phyloP scores from a whole-genome alignment of 2,888 invertebrate species.

The Andricus quercusramuli region DNA sequence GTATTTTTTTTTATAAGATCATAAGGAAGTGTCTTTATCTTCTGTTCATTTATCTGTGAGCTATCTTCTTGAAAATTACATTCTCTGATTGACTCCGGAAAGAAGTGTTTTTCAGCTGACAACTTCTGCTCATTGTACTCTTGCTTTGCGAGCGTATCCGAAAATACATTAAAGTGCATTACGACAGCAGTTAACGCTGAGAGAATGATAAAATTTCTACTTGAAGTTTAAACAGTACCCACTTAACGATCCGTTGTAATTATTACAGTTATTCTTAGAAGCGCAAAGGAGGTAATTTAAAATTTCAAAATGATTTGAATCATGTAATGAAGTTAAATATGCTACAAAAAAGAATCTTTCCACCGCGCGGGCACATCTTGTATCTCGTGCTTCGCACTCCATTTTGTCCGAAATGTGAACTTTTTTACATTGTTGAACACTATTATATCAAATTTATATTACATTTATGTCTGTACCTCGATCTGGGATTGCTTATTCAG shows the following conservation, averaged over 20 bases:
- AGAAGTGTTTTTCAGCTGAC: background rate
- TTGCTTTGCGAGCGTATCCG: background rate
- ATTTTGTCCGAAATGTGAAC: too few species aligned
- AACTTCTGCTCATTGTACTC: background rate
- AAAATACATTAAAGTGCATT: background rate
- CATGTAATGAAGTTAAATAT: too few species aligned
- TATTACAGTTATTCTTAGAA: background rate
- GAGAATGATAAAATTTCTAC: background rate
- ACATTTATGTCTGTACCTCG: too few species aligned
- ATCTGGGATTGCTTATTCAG: too few species aligned
- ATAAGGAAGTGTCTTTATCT: background rate
- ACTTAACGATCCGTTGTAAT: background rate
- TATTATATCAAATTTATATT: too few species aligned
- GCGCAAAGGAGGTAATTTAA: background rate
- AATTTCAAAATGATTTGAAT: background rate
- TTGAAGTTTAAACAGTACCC: background rate
- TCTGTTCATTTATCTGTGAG: background rate
- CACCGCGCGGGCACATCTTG: too few species aligned
- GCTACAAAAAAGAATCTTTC: too few species aligned
- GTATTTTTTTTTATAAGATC: background rate
- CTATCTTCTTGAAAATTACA: background rate
- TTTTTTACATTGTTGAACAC: too few species aligned
- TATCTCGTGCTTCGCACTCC: too few species aligned
- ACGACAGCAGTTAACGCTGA: background rate
- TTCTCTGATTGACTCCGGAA: background rate